Evolutionary conservation across 2,888 invertebrate genomes (phyloP), one percentile per base, ranked within the genome.

Genomic region (Tinea semifulvella): DNA sequence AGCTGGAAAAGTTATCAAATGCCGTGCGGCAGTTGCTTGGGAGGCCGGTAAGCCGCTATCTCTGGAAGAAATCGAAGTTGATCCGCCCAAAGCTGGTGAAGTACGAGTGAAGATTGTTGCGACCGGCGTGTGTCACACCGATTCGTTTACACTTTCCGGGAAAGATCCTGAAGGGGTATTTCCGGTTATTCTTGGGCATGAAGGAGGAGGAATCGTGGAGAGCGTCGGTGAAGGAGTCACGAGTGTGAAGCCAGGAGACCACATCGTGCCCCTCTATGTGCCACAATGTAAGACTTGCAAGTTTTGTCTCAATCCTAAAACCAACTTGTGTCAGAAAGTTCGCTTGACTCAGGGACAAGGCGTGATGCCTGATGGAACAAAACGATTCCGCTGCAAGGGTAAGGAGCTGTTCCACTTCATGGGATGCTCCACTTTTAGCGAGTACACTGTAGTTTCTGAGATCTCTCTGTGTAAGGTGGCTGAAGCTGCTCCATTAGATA

Each of bases 281-380:
- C 98, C 99, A 0, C 98, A 99, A 74, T 99, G 99, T 71, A 86
- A 90, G 19, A 90, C 94, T 14, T 99, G 99, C 79, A 96, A 98
- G 68, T 99, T 95, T 70, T 99, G 99, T 72, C 87, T 90, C 50
- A 96, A 90, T 48, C 88, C 92, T 0, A 98, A 98, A 73, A 99
- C 99, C 0, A 99, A 99, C 81, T 81, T 99, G 8, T 99, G 99
- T 65, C 90, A 93, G 60, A 97, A 94, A 70, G 94, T 99, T 46
- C 87, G 96, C 43, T 54, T 81, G 2, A 92, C 92, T 10, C 94
- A 94, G 70, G 96, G 96, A 0, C 85, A 88, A 57, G 97, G 97
- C 26, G 73, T 93, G 2, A 91, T 97, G 93, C 96, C 96, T 1
- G 94, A 97, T 69, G 96, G 95, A 13, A 94, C 94, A 0, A 85